phyloP scores from a whole-genome alignment of 2,797 vertebrate species.

The Gymnopithys bicolor region DNA sequence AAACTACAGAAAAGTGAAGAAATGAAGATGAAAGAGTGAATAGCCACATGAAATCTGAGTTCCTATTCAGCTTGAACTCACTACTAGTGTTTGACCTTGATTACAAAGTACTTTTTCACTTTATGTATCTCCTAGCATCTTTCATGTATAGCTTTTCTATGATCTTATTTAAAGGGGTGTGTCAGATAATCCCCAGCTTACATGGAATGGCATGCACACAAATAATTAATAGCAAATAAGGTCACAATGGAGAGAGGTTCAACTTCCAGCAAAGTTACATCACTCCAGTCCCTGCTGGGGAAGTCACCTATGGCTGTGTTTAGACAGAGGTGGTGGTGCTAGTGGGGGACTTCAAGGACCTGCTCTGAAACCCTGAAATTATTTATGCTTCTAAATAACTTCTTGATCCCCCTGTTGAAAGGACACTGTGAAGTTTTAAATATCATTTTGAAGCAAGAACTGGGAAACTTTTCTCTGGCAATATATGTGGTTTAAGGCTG shows the following conservation, averaged over 20 bases:
- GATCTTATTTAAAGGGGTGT: background rate
- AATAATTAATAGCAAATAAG: background rate
- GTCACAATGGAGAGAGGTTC: background rate
- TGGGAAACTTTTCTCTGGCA: background rate
- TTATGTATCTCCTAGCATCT: background rate
- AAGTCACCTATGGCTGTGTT: background rate
- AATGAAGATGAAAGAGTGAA: background rate
- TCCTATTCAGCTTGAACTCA: background rate
- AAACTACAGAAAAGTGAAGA: background rate
- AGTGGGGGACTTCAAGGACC: background rate
- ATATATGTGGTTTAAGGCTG: background rate
- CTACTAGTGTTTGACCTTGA: background rate
- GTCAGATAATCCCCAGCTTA: background rate
- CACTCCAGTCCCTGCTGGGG: fast-evolving
- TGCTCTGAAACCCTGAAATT: background rate
- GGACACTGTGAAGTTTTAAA: background rate
- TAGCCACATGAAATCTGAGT: background rate
- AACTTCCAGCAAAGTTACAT: background rate
- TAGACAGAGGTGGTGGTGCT: background rate
- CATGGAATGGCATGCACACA: background rate
- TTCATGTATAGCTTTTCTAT: background rate
- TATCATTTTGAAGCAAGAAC: background rate
- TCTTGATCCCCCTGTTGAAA: background rate
- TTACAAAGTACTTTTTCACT: background rate
- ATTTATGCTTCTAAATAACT: background rate